Percentiles rank a stretch among this genome's conserved stretches.
These are phyloP conservation scores for Lycodopsis pacificus DNA, from an alignment of 2,797 vertebrate species.

Conservation along the genomic window DNA sequence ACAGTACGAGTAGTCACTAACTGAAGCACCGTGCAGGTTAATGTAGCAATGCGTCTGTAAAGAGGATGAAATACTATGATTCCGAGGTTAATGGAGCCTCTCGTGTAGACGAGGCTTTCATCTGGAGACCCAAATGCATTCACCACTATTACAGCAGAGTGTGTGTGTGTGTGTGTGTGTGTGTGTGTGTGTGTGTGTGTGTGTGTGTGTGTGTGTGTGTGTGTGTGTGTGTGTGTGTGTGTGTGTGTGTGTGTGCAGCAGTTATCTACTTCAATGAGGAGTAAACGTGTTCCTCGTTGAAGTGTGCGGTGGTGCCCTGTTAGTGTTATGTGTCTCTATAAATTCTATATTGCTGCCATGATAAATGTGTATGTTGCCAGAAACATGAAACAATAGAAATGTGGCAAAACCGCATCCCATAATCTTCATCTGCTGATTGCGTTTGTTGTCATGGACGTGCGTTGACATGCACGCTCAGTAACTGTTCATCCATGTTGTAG, in stretches of 20 bases:
- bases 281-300: conserved; percentile 16
- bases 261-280: conserved; percentile 26
- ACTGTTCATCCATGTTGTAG: background rate
- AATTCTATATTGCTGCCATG: background rate
- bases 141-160: conserved; percentile 38
- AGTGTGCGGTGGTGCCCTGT: conserved; percentile 31
- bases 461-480: background rate
- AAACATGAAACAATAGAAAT: background rate
- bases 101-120: conserved; percentile 66
- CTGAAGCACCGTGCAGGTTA: conserved; percentile 47
- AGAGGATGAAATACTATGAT: conserved; percentile 65
- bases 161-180: conserved; percentile 1
- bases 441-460: background rate
- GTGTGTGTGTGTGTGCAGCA: conserved; percentile 11
- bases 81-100: conserved; percentile 74
- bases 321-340: conserved; percentile 9
- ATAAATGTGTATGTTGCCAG: conserved; percentile 4
- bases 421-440: background rate
- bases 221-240: conserved; percentile 13
- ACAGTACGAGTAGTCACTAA: conserved; percentile 37
- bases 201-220: conserved; percentile 10
- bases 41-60: conserved; percentile 56
- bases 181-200: conserved; percentile 9
- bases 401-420: background rate
- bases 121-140: conserved; percentile 55